Conservation (phyloP, 2,113 vertebrate genomes). For the Pseudorhombus dupliciocellatus region DNA sequence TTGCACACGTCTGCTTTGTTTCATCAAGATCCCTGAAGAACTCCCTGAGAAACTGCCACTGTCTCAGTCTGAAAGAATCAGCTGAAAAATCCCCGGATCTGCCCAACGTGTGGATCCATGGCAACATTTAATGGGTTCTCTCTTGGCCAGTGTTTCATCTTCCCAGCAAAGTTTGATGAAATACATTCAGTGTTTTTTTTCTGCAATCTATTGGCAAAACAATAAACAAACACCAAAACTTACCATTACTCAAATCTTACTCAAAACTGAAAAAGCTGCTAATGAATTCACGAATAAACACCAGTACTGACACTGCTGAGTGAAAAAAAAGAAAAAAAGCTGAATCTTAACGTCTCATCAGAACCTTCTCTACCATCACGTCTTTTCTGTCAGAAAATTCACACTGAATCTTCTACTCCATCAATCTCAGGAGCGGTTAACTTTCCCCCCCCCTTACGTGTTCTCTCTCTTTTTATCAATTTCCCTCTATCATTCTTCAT, state of each 20-base stretch:
- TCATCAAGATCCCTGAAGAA: neutral
- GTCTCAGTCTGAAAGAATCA: neutral
- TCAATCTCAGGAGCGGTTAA: neutral
- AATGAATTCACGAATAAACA: too few species aligned
- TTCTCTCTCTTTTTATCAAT: neutral
- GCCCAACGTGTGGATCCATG: neutral
- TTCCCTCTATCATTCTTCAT: slow-evolving; percentile 10
- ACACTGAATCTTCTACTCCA: neutral
- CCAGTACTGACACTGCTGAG: too few species aligned
- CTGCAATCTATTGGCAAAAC: neutral
- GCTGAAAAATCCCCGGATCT: neutral
- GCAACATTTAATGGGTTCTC: neutral
- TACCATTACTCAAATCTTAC: too few species aligned
- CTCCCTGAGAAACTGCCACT: neutral
- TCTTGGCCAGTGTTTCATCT: neutral
- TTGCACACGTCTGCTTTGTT: neutral
- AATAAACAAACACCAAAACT: neutral
- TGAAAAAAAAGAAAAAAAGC: too few species aligned
- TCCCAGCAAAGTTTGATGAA: neutral
- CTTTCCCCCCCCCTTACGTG: slow-evolving; percentile 4
- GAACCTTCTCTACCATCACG: too few species aligned
- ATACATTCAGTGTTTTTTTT: too few species aligned
- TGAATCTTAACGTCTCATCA: too few species aligned
- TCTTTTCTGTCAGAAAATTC: neutral
- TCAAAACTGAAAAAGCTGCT: too few species aligned